A percentile compares a stretch with the other conserved stretches of the same genome.
phyloP scores from a whole-genome alignment of 2,888 invertebrate species.

The Caenorhabditis uteleia region DNA sequence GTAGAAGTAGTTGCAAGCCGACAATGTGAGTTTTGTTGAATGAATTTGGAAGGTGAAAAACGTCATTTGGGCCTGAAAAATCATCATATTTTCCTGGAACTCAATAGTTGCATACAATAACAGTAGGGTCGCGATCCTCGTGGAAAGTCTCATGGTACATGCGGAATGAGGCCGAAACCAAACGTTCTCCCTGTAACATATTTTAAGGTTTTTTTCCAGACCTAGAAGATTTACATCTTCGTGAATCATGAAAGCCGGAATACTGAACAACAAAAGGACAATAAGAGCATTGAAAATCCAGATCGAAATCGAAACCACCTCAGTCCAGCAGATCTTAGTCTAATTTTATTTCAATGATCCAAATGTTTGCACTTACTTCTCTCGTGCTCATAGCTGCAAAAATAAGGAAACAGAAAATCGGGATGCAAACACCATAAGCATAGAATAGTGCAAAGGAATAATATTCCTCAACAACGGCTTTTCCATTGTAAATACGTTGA shows the following conservation, averaged over 20 bases:
- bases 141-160: constrained; percentile 56
- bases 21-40: constrained; percentile 48
- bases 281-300: constrained; percentile 49
- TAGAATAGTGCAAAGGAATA: constrained; percentile 45
- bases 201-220: background rate
- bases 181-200: constrained; percentile 43
- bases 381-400: constrained; percentile 32
- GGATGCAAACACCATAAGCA: constrained; percentile 47
- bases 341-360: background rate
- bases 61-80: constrained; percentile 48
- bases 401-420: constrained; percentile 39
- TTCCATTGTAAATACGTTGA: constrained; percentile 40
- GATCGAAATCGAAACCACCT: constrained; percentile 40
- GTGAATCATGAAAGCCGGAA: constrained; percentile 54
- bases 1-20: constrained; percentile 52
- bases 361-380: constrained; percentile 8
- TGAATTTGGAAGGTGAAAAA: constrained; percentile 54
- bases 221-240: constrained; percentile 34
- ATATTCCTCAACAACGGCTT: constrained; percentile 43
- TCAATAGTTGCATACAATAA: too few relatives aligned
- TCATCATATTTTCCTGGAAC: background rate
- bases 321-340: constrained; percentile 39
- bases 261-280: constrained; percentile 46
- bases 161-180: constrained; percentile 45
- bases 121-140: constrained; percentile 48